Percentiles rank a stretch among this genome's conserved stretches.
These are phyloP conservation scores for Epinephelus moara DNA, from an alignment of 2,113 vertebrate genomes.

Conservation along the genomic window DNA sequence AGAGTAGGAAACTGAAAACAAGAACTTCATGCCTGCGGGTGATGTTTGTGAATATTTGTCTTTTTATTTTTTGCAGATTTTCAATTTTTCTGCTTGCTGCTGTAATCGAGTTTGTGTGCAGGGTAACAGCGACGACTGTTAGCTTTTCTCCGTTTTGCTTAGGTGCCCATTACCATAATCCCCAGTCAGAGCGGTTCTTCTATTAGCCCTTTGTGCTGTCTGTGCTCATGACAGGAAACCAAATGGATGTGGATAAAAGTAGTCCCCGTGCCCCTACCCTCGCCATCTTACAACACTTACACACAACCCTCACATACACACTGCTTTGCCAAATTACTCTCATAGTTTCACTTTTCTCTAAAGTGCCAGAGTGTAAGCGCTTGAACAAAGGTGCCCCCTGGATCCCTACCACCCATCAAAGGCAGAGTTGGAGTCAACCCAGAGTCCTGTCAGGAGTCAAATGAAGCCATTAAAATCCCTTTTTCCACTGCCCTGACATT, in stretches of 20 bases:
- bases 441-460: slow-evolving; percentile 76
- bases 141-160: slow-evolving; percentile 58
- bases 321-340: slow-evolving; percentile 67
- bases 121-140: slow-evolving; percentile 14
- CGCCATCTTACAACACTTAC: slow-evolving; percentile 48
- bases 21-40: slow-evolving; percentile 36
- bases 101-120: slow-evolving; percentile 30
- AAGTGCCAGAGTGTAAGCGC: slow-evolving; percentile 55
- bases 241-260: slow-evolving; percentile 73
- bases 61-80: slow-evolving; percentile 20
- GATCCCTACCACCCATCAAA: slow-evolving; percentile 66
- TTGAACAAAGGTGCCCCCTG: slow-evolving; percentile 70
- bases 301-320: slow-evolving; percentile 33
- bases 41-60: slow-evolving; percentile 47
- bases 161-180: slow-evolving; percentile 77
- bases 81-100: slow-evolving; percentile 18
- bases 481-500: slow-evolving; percentile 47
- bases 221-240: slow-evolving; percentile 72
- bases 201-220: slow-evolving; percentile 71
- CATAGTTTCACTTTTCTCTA: slow-evolving; percentile 72
- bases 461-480: slow-evolving; percentile 77
- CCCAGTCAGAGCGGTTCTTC: slow-evolving; percentile 58
- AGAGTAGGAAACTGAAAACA: slow-evolving; percentile 30
- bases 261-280: slow-evolving; percentile 39
- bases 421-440: slow-evolving; percentile 66